Evolutionary conservation across 2,888 invertebrate genomes (phyloP), one percentile per base, ranked within the genome.

Genomic region (Tenthredo distinguenda): DNA sequence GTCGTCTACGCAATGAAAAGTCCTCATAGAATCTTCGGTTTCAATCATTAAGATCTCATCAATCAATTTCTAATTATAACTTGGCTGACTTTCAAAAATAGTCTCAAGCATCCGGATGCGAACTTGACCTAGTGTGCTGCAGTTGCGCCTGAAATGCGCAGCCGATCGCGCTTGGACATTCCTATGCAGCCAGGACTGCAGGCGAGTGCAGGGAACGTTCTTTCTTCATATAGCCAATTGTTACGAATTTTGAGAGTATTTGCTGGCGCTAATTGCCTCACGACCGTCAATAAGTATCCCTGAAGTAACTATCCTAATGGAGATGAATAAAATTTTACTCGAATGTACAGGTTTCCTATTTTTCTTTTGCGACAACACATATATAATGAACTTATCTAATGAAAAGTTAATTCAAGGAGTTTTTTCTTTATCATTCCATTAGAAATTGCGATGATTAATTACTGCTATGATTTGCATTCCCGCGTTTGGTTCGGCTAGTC

Each of bases 81-180:
- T 79, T 79, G 79, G 79, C 79, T 18, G 21, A 58, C n/a, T 79
- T 43, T 79, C 79, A 79, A 79, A 55, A n/a, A 58, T 3, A 37
- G 43, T 79, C 34, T 55, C 18, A 58, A 55, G 37, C 58, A 79
- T 58, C 55, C 79, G 58, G 55, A 58, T 58, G 21, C 31, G 79
- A 79, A 79, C 79, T 79, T 79, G 79, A 79, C 79, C 79, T 55
- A 79, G 34, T 58, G 76, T 37, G 47, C 21, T 43, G 43, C n/a
- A 47, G 50, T 76, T 47, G 37, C 43, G 76, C 76, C 26, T 50
- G 43, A 76, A 76, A 50, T 76, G 47, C 76, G 76, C 76, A 76
- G 76, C 50, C 31, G 15, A n/a, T 47, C 76, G 4, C 47, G 26
- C 43, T 76, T 26, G 21, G 47, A 31, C 21, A 43, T 76, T 76